Evolutionary conservation across 2,888 invertebrate genomes (phyloP).

Genomic region (Andrena dorsata): DNA sequence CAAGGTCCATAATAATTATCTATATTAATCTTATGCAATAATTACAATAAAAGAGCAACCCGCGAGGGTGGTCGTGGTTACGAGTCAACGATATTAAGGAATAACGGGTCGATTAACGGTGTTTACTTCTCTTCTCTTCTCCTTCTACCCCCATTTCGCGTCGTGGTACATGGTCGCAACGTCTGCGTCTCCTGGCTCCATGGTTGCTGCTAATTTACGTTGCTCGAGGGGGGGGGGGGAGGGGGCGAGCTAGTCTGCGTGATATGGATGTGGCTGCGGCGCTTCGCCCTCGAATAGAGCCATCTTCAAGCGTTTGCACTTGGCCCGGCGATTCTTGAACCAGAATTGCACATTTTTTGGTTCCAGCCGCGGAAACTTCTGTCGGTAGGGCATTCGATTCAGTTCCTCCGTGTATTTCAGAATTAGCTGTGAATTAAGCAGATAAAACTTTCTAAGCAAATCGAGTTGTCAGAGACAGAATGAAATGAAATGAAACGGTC

Average conservation of each 20-base stretch:
- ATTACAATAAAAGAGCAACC: slow-evolving; percentile 81
- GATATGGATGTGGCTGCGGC: slow-evolving; percentile 86
- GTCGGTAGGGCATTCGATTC: slow-evolving; percentile 98
- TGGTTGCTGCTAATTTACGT: slow-evolving; percentile 55
- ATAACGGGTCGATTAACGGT: slow-evolving; percentile 72
- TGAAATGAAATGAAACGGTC: too few species aligned
- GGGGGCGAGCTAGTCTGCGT: slow-evolving; percentile 79
- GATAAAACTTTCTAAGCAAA: slow-evolving; percentile 3
- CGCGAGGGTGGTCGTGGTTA: slow-evolving; percentile 51
- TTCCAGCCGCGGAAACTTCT: slow-evolving; percentile 99
- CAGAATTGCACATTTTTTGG: slow-evolving; percentile 99
- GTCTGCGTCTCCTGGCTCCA: slow-evolving; percentile 18
- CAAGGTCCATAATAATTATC: slow-evolving; percentile 74
- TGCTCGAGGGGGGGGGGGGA: slow-evolving; percentile 45
- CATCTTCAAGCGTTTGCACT: slow-evolving; percentile 98
- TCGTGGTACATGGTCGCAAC: slow-evolving; percentile 36
- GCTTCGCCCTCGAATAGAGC: slow-evolving; percentile 92
- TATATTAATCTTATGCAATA: slow-evolving; percentile 81
- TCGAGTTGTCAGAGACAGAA: neutral
- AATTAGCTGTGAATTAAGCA: slow-evolving; percentile 89
- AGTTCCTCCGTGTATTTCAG: slow-evolving; percentile 99
- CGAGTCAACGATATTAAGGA: slow-evolving; percentile 72
- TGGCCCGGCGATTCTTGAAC: slow-evolving; percentile 99
- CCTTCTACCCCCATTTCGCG: neutral
- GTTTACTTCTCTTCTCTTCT: slow-evolving; percentile 18